A percentile compares a stretch with the other conserved stretches of the same genome.
Conservation (phyloP, 2,113 vertebrate species). For the Hymenochirus boettgeri region DNA sequence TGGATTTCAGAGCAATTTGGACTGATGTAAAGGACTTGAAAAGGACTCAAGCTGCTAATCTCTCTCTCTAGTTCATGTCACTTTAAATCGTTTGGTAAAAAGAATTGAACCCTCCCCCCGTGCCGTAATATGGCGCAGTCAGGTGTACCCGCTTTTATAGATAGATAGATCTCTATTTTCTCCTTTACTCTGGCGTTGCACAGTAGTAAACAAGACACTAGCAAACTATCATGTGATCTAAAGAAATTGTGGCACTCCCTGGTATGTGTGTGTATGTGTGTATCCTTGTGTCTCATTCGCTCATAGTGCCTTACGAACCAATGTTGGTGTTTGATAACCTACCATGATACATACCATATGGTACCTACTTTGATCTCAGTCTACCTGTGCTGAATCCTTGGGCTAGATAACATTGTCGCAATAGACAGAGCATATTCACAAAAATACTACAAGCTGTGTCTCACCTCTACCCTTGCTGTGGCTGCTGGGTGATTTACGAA, state of each 20-base stretch:
- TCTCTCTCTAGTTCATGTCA: slow-evolving; percentile 16
- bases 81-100: slow-evolving; percentile 19
- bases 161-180: slow-evolving; percentile 68
- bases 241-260: slow-evolving; percentile 77
- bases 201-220: slow-evolving; percentile 80
- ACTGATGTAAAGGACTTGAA: slow-evolving; percentile 1
- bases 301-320: slow-evolving; percentile 98
- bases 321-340: slow-evolving; percentile 67
- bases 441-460: too few relatives aligned
- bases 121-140: slow-evolving; percentile 85
- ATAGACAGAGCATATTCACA: too few relatives aligned
- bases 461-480: too few relatives aligned
- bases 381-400: too few relatives aligned
- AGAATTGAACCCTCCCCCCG: slow-evolving; percentile 33
- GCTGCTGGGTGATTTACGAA: too few relatives aligned
- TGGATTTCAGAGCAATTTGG: not conserved
- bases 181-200: slow-evolving; percentile 35
- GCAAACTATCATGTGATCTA: slow-evolving; percentile 65
- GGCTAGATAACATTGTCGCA: too few relatives aligned
- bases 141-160: slow-evolving; percentile 54
- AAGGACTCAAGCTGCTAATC: slow-evolving; percentile 22
- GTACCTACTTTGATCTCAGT: too few relatives aligned
- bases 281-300: slow-evolving; percentile 48
- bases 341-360: too few relatives aligned
- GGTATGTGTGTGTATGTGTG: slow-evolving; percentile 45